Evolutionary conservation across 2,113 vertebrate genomes (phyloP).

Genomic region (Ochotona princeps): DNA sequence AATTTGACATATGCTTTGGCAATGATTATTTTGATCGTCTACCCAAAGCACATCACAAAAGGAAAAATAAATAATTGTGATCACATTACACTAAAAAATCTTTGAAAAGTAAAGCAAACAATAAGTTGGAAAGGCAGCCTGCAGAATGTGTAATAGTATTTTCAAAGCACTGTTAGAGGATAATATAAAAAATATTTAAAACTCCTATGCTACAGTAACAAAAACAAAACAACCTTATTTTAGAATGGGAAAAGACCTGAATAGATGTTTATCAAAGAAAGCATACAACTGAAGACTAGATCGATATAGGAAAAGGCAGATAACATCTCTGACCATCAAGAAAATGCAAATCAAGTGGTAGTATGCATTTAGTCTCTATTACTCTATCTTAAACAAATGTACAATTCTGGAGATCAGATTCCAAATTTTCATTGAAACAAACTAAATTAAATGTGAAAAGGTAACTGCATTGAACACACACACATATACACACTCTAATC

Average conservation of each 20-base stretch:
- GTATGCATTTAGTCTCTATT: background rate
- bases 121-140: background rate
- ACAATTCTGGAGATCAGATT: background rate
- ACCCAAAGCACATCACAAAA: background rate
- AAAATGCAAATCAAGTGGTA: background rate
- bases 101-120: background rate
- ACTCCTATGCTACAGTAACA: background rate
- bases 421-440: background rate
- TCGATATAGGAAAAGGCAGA: background rate
- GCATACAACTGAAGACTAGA: background rate
- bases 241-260: background rate
- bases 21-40: background rate
- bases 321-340: background rate
- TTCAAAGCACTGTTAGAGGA: background rate
- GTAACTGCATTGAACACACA: background rate
- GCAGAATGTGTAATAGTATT: background rate
- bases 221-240: background rate
- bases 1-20: background rate
- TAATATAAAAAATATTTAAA: background rate
- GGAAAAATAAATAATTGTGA: background rate
- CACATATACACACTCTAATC: background rate
- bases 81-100: background rate
- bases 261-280: background rate
- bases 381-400: background rate
- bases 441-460: background rate